Evolutionary conservation across 2,113 vertebrate species (phyloP).

Genomic region (Rhodinocichla rosea): DNA sequence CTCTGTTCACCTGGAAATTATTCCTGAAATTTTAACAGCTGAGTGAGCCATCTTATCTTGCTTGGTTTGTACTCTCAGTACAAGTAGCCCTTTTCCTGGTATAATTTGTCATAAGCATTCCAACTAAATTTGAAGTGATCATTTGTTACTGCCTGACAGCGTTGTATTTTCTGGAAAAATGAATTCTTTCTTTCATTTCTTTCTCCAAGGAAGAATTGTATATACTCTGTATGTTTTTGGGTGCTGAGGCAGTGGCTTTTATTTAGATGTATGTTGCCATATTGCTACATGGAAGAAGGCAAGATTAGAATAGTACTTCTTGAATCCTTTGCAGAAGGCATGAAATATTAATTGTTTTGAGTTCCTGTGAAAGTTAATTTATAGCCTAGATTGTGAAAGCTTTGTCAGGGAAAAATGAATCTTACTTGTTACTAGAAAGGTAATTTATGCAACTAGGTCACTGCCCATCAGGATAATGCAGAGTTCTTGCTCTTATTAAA

Average conservation of each 20-base stretch:
- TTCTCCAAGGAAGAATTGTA: not conserved
- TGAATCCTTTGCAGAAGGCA: not conserved
- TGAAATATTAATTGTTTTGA: not conserved
- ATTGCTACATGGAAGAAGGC: not conserved
- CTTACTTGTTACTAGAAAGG: not conserved
- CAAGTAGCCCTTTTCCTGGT: not conserved
- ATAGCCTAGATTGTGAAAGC: not conserved
- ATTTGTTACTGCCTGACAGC: not conserved
- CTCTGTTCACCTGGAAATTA: not conserved
- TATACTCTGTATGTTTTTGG: not conserved
- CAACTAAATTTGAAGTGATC: not conserved
- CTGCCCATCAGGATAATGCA: not conserved
- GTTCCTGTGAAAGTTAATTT: not conserved
- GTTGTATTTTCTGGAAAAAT: not conserved
- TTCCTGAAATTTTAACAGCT: not conserved
- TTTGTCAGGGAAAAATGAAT: not conserved
- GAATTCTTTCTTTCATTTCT: not conserved
- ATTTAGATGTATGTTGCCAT: not conserved
- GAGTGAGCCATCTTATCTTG: not conserved
- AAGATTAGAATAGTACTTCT: not conserved
- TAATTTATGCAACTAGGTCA: not conserved
- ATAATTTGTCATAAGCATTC: not conserved
- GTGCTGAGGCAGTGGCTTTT: not conserved
- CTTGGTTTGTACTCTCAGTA: not conserved
- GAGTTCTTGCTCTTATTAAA: not conserved